Conservation (phyloP, 2,888 invertebrate genomes). For the Lithophane leautieri region DNA sequence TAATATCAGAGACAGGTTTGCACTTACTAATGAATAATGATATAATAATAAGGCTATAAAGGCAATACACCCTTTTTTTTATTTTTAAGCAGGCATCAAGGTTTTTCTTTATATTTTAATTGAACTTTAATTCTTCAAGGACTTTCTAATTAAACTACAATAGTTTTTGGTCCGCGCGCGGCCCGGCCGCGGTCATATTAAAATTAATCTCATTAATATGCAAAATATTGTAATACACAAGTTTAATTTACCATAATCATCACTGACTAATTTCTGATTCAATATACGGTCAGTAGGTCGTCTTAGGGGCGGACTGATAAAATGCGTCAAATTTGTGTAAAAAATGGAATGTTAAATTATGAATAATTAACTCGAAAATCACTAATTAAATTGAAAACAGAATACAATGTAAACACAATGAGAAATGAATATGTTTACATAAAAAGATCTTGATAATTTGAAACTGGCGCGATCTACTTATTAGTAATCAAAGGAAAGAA, state of each 20-base stretch:
- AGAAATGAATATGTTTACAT: not conserved
- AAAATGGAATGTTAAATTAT: not conserved
- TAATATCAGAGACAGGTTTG: not conserved
- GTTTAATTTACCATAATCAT: conserved; percentile 23
- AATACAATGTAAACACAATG: not conserved
- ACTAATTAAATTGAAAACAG: not conserved
- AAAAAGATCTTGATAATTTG: conserved; percentile 30
- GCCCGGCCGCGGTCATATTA: too few species aligned
- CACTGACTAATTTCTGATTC: conserved; percentile 14
- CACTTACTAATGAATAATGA: too few species aligned
- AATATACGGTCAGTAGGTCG: too few species aligned
- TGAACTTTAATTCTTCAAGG: too few species aligned
- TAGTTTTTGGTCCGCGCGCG: too few species aligned
- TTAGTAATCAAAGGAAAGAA: conserved; percentile 51
- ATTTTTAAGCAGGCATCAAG: not conserved
- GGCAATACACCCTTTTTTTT: not conserved
- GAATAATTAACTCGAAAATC: conserved; percentile 7
- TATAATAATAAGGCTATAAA: too few species aligned
- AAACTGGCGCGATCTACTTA: conserved; percentile 63
- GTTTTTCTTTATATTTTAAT: conserved; percentile 3
- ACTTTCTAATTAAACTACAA: too few species aligned
- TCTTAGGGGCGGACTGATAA: not conserved
- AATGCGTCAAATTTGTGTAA: conserved; percentile 26
- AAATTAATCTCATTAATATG: conserved; percentile 18
- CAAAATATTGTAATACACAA: conserved; percentile 24